Conservation (phyloP, 2,797 vertebrate species). For the Acanthis flammea region DNA sequence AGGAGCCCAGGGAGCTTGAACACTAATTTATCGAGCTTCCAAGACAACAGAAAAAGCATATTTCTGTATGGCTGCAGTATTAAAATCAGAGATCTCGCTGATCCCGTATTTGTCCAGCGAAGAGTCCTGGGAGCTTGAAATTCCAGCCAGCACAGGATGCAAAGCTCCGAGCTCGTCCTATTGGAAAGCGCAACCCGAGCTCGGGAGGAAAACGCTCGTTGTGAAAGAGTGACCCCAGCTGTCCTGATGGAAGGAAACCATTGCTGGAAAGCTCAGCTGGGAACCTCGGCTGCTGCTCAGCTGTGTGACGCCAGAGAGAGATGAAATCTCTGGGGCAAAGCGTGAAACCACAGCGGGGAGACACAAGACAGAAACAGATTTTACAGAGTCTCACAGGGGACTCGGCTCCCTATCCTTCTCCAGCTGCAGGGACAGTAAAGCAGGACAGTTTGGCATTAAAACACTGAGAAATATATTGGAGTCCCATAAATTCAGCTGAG, state of each 20-base stretch:
- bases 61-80: not conserved
- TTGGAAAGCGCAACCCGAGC: fast-evolving
- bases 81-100: not conserved
- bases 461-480: not conserved
- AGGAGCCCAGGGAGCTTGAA: not conserved
- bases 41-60: not conserved
- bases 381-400: fast-evolving
- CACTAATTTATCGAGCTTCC: not conserved
- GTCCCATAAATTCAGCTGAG: not conserved
- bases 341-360: not conserved
- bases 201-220: not conserved
- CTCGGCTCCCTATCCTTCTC: fast-evolving
- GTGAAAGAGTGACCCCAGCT: constrained; percentile 61
- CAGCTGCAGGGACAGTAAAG: fast-evolving
- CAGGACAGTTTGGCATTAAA: not conserved
- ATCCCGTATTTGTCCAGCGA: not conserved
- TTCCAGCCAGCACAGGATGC: not conserved
- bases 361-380: not conserved
- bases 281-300: not conserved
- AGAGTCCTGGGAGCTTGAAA: not conserved
- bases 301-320: not conserved
- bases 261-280: not conserved
- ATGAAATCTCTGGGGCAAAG: not conserved
- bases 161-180: fast-evolving
- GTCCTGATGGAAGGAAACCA: not conserved